Base-by-base conservation (phyloP, 1,140 invertebrate species). In the Halyomorpha halys region DNA sequence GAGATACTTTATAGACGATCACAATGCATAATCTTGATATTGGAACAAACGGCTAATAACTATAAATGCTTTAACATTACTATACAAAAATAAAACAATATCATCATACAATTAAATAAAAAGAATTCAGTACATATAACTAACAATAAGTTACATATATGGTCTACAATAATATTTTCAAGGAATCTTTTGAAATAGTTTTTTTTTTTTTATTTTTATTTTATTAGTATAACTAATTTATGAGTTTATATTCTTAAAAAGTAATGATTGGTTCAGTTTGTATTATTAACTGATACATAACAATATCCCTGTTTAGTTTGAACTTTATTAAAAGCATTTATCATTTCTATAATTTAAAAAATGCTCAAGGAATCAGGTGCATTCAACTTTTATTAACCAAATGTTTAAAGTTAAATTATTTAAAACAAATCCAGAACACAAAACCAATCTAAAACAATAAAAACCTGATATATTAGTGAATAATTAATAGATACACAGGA, bases 51-150 rank as follows among this genome's bases (percentile, higher is more conserved):
- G 47, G 47, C 47, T 49, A 49, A 19, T 56, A 16, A 25, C 19
- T 23, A 19, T 56, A 56, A 56, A 23, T 25, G 19, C 18, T 23
- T 25, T 23, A 23, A 25, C 3, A 16, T 25, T 56, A 25, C 53
- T 56, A 56, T 56, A 56, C 53, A 56, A 56, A 56, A 56, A 56
- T 56, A 56, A 56, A 56, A 56, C 18, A 16, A 4, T 23, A 23
- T 23, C 23, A 27, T n/a, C 53, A 56, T 25, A 56, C 23, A 23
- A 23, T 56, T 18, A 19, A 49, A 49, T 39, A 39, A 39, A 39
- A 39, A 3, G 11, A 6, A 6, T 39, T 39, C 34, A 39, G 11
- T 39, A 39, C 34, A 39, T 39, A 39, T 39, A 39, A 49, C n/a
- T 49, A 49, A 19, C 19, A 49, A 4, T 19, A 49, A 6, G 19